A percentile compares a stretch with the other conserved stretches of the same genome.
These are phyloP conservation scores for Amphilophus citrinellus DNA, from an alignment of 2,113 vertebrate genomes.

Conservation along the genomic window DNA sequence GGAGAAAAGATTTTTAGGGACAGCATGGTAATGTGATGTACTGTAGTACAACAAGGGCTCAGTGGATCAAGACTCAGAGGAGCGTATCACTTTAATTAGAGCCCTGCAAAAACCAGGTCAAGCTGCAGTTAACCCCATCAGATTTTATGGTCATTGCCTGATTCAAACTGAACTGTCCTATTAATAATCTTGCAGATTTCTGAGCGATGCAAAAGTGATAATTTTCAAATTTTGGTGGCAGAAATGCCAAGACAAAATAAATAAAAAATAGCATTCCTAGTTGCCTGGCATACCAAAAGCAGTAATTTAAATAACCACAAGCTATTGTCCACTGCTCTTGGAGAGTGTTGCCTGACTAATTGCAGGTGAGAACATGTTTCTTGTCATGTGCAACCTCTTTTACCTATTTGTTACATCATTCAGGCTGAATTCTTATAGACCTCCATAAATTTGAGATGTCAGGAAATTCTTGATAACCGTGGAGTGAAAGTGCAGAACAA, in stretches of 20 bases:
- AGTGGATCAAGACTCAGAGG: slow-evolving; percentile 38
- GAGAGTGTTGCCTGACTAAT: neutral
- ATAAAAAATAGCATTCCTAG: neutral
- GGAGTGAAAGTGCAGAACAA: slow-evolving; percentile 4
- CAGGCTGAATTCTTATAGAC: neutral
- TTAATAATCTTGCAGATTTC: neutral
- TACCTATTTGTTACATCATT: neutral
- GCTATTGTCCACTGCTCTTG: neutral
- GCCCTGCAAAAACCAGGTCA: slow-evolving; percentile 60
- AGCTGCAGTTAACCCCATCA: slow-evolving; percentile 68
- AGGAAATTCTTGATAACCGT: neutral
- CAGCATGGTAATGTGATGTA: slow-evolving; percentile 14
- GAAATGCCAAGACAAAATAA: neutral
- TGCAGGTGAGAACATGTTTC: neutral
- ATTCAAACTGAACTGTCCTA: slow-evolving; percentile 31
- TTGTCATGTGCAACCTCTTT: neutral
- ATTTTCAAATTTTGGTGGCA: neutral
- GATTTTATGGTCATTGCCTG: slow-evolving; percentile 39
- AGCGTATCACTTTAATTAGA: slow-evolving; percentile 63
- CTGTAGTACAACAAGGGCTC: slow-evolving; percentile 32
- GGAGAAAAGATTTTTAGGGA: neutral
- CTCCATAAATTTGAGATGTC: neutral
- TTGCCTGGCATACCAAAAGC: neutral
- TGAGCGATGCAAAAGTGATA: neutral
- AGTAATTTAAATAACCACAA: neutral